Evolutionary conservation across 2,797 vertebrate genomes (phyloP), one percentile per base, ranked within the genome.

Genomic region (Crypturellus tataupa): DNA sequence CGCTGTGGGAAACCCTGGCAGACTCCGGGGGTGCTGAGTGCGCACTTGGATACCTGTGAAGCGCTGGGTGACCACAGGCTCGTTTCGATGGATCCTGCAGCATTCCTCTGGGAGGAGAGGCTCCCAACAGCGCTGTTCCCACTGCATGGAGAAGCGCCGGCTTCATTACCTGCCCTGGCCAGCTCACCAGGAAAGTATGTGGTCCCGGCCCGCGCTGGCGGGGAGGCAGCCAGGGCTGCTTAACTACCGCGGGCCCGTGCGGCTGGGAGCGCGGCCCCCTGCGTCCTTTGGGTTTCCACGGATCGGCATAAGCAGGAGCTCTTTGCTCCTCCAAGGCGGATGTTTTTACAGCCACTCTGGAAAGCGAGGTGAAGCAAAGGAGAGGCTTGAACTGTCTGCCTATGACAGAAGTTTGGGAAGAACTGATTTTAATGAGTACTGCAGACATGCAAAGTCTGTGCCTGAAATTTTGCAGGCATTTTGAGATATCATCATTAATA

Each of bases 181-280:
- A 93, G 8, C 90, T 95, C 93, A 94, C 85, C 90, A 93, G 94
- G 88, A 95, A 95, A 93, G 70, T 77, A 96, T 95, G 95, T 24
- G 23, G 47, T 49, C 90, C 83, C 73, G 79, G 94, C 95, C 94
- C 90, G 91, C 83, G 69, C 80, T 3, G 0, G 46, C 1, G 37
- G 93, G 60, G 90, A 77, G 70, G 89, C 76, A 86, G 71, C 89
- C 91, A 85, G 87, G 80, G 87, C 87, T 88, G 80, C 56, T 93
- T 80, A 60, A 87, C 96, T 88, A 80, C 80, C 89, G 31, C 63
- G 46, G 14, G 63, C 58, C 53, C 67, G 80, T 0, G 0, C 77
- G 93, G 92, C 91, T 91, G 92, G 94, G 23, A 92, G 70, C 82
- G 8, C 39, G 87, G 42, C 82, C 83, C 2, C 0, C 72, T 91